phyloP scores from a whole-genome alignment of 2,113 vertebrate species.

The Leucoraja erinaceus region DNA sequence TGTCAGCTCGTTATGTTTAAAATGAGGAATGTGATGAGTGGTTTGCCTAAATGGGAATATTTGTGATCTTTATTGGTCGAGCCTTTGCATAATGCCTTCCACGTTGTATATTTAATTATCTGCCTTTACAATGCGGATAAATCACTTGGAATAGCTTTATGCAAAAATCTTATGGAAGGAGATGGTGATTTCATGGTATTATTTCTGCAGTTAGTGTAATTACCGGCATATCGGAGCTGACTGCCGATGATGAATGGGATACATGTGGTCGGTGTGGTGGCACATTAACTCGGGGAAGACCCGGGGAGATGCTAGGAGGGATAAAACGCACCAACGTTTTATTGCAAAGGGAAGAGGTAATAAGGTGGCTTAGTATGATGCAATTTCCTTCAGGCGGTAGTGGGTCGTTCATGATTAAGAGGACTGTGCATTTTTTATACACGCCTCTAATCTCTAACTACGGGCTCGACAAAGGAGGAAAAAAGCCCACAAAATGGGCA shows the following conservation, averaged over 20 bases:
- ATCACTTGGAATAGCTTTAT: constrained; percentile 7
- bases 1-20: neutral
- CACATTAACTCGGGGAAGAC: neutral
- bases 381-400: neutral
- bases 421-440: neutral
- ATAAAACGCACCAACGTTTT: neutral
- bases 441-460: neutral
- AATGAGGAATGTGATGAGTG: constrained; percentile 19
- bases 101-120: constrained; percentile 31
- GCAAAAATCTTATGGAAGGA: neutral
- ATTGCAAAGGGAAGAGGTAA: neutral
- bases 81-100: neutral
- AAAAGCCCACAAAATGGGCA: neutral
- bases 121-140: constrained; percentile 20
- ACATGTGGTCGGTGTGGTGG: neutral
- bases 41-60: constrained; percentile 26
- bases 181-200: constrained; percentile 21
- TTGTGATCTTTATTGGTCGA: constrained; percentile 23
- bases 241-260: neutral
- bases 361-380: neutral
- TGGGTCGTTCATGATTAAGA: neutral
- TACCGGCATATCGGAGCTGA: neutral
- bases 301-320: neutral
- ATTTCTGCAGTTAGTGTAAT: neutral
- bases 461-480: neutral